Evolutionary conservation across 2,113 vertebrate species (phyloP), one percentile per base, ranked within the genome.

Genomic region (Hypocryptadius cinnamomeus): DNA sequence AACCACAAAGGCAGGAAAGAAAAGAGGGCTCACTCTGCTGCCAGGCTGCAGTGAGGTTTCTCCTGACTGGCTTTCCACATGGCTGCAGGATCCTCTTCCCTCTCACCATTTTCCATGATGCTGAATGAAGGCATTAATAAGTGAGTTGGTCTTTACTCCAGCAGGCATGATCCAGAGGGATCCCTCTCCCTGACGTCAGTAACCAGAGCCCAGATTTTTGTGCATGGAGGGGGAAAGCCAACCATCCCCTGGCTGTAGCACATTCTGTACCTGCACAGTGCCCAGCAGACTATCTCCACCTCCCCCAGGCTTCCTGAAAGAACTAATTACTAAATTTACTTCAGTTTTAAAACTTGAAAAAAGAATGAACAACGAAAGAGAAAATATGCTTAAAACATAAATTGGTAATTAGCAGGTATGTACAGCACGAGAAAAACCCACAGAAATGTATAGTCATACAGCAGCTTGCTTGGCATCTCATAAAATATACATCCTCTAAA

Each of bases 201-300:
- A 28, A 47, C 35, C 2, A 2, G 37, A 87, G 28, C 31, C 31
- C 42, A 44, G 25, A 50, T 39, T 48, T 83, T 24, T 65, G 51
- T 2, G 6, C 30, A 15, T 0, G 0, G 44, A 35, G 33, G 1
- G 3, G 57, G 14, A 27, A 82, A 63, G 39, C 33, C 53, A 51
- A 40, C 27, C 15, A 79, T 5, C 3, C 12, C 30, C 10, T 0
- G 0, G 8, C 54, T 80, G 47, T 54, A 70, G 82, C 63, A 59
- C 40, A 44, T 18, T 11, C 35, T 0, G 0, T 11, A 76, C 31
- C n/a, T 48, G 37, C 42, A 69, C 37, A 54, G 44, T 2, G 7
- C 69, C n/a, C 12, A 30, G 40, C 47, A 73, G 33, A 39, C 24
- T 8, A 37, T 25, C 42, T 69, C 40, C 24, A 65, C 13, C 24